Percentiles rank a stretch among this genome's conserved stretches.
Evolutionary conservation across 2,113 vertebrate genomes (phyloP).

Genomic region (Rynchops niger): DNA sequence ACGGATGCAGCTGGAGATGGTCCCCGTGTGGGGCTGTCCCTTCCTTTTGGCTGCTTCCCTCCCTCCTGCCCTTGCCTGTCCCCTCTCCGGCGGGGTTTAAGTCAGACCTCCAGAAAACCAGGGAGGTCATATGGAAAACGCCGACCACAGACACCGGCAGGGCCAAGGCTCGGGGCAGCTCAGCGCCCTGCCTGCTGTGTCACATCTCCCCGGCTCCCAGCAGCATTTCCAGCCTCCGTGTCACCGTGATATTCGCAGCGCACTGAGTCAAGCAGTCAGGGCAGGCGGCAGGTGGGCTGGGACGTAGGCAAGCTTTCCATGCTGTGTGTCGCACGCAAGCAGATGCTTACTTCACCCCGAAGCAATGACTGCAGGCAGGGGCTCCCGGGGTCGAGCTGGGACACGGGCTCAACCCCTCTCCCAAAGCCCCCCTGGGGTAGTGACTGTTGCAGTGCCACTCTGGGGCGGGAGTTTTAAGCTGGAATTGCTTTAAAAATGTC

Average conservation of each 20-base stretch:
- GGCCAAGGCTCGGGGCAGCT: neutral
- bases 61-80: neutral
- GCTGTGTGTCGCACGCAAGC: neutral
- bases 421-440: neutral
- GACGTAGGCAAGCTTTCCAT: neutral
- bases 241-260: conserved; percentile 6
- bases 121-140: neutral
- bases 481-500: neutral
- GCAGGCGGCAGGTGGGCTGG: conserved; percentile 18
- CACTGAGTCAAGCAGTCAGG: conserved; percentile 14
- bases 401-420: accelerated
- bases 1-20: neutral
- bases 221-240: conserved; percentile 15
- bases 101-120: neutral
- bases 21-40: neutral
- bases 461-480: neutral
- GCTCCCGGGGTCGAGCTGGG: accelerated
- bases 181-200: neutral
- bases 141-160: neutral
- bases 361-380: conserved; percentile 10
- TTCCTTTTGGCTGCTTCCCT: neutral
- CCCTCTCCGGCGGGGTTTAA: neutral
- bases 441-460: accelerated
- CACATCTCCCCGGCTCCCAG: neutral
- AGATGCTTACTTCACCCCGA: neutral